phyloP scores from a whole-genome alignment of 92 coral and sea anemone genomes.

The Parazoanthus swiftii region DNA sequence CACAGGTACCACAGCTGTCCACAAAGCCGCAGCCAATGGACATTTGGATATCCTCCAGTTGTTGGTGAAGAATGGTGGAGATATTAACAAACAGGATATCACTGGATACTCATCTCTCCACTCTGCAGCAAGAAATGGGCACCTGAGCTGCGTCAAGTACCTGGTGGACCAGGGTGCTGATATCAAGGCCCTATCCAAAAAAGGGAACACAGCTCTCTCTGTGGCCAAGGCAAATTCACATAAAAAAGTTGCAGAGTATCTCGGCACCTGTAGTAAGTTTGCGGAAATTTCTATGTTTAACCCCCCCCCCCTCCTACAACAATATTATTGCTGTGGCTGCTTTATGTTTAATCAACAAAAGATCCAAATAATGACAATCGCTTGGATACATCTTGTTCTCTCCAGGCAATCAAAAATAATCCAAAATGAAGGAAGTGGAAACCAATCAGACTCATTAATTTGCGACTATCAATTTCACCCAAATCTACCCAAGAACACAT shows the following conservation, averaged over 20 bases:
- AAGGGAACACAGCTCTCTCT: constrained; percentile 77
- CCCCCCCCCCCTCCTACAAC: too few relatives aligned
- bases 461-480: too few relatives aligned
- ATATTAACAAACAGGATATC: constrained; percentile 66
- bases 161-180: constrained; percentile 87
- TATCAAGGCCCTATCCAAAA: constrained; percentile 68
- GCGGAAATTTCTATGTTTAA: too few relatives aligned
- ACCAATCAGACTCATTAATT: too few relatives aligned
- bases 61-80: constrained; percentile 74
- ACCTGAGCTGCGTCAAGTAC: constrained; percentile 78
- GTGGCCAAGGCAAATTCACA: constrained; percentile 85
- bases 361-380: too few relatives aligned
- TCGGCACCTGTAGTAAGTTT: constrained; percentile 74
- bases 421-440: too few relatives aligned
- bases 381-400: too few relatives aligned
- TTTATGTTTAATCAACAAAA: too few relatives aligned
- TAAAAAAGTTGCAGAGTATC: constrained; percentile 77
- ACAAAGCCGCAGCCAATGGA: constrained; percentile 91
- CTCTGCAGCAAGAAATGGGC: constrained; percentile 92
- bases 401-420: too few relatives aligned
- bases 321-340: too few relatives aligned
- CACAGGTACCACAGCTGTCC: constrained; percentile 82
- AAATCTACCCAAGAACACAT: too few relatives aligned
- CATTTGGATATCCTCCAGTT: constrained; percentile 73
- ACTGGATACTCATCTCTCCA: constrained; percentile 85